A percentile compares a stretch with the other conserved stretches of the same genome.
Evolutionary conservation across 2,113 vertebrate species (phyloP).

Genomic region (Orycteropus afer): DNA sequence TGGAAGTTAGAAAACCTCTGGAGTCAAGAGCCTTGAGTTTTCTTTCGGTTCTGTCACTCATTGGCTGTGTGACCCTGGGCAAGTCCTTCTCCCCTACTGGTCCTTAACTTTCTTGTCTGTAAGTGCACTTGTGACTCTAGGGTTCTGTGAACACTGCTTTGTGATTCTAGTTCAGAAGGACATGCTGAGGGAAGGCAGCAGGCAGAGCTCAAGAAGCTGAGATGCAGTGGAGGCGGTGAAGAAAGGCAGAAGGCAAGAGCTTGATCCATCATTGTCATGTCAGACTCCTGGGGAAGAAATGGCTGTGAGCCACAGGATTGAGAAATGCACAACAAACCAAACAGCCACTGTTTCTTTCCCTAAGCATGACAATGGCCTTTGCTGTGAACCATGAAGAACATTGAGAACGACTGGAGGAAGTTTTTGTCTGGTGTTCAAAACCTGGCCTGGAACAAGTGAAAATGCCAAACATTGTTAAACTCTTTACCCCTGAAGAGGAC

Average conservation of each 20-base stretch:
- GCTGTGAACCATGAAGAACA: background rate
- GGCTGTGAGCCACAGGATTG: fast-evolving
- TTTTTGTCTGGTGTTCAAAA: background rate
- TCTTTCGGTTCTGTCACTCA: background rate
- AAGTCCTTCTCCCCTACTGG: background rate
- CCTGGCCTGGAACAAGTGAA: background rate
- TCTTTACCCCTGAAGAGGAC: background rate
- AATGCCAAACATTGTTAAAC: background rate
- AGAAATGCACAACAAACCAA: background rate
- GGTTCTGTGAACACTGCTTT: background rate
- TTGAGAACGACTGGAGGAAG: background rate
- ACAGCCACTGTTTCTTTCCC: background rate
- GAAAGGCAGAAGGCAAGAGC: too few relatives aligned
- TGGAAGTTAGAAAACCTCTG: background rate
- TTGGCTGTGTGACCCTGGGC: background rate
- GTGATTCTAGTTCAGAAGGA: background rate
- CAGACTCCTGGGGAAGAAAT: background rate
- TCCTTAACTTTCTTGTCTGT: background rate
- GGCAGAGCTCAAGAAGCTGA: background rate
- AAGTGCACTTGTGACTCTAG: background rate
- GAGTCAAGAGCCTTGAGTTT: background rate
- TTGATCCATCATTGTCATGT: background rate
- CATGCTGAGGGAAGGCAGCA: background rate
- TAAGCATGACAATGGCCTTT: background rate
- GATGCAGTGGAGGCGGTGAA: background rate